Evolutionary conservation across 2,113 vertebrate species (phyloP).

Genomic region (Leptosomus discolor): DNA sequence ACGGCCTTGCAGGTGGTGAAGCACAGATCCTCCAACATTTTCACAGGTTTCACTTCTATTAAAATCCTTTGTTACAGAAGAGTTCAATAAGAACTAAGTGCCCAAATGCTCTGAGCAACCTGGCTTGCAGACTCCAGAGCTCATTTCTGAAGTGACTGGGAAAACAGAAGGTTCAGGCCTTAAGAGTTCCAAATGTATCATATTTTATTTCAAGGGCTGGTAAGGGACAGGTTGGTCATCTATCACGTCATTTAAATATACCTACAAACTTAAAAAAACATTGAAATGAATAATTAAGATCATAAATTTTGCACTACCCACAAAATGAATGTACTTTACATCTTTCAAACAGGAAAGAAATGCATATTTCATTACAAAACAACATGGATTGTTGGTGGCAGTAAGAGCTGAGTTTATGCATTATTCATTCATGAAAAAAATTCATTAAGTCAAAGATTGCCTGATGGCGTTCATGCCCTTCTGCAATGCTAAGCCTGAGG

Average conservation of each 20-base stretch:
- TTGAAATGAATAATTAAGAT: constrained; percentile 25
- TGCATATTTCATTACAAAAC: constrained; percentile 32
- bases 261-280: not conserved
- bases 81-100: not conserved
- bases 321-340: not conserved
- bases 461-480: not conserved
- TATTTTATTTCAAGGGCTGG: not conserved
- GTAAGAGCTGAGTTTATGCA: constrained; percentile 1
- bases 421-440: constrained; percentile 31
- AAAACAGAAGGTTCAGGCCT: not conserved
- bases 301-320: constrained; percentile 24
- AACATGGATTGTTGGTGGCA: not conserved
- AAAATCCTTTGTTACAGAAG: not conserved
- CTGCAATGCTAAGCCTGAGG: not conserved
- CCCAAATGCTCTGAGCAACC: not conserved
- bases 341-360: constrained; percentile 47
- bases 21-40: not conserved
- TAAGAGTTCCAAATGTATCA: not conserved
- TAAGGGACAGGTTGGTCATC: not conserved
- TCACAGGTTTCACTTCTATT: not conserved
- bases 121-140: not conserved
- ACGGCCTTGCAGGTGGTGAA: not conserved
- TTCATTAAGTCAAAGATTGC: not conserved
- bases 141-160: not conserved
- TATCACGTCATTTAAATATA: constrained; percentile 11